Evolutionary conservation across 1,140 invertebrate species (phyloP).

Genomic region (Bathynomus jamesi): DNA sequence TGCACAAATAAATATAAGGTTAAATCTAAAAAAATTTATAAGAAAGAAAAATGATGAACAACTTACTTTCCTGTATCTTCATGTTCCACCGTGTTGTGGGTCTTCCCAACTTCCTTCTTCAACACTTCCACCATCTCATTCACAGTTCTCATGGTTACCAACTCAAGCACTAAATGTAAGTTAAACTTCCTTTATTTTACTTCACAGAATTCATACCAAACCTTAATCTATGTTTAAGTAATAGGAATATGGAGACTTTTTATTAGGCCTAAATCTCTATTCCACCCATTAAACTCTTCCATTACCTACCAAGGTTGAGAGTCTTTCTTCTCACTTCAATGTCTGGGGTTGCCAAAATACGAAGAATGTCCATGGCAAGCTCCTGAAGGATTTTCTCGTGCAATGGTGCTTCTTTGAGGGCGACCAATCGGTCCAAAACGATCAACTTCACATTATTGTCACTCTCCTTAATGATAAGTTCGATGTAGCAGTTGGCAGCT

Average conservation of each 20-base stretch:
- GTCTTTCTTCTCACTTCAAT: conserved; percentile 71
- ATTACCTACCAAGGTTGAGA: conserved; percentile 47
- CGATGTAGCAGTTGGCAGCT: conserved; percentile 95
- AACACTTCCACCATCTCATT: conserved; percentile 92
- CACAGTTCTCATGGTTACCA: conserved; percentile 87
- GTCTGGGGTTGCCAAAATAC: conserved; percentile 87
- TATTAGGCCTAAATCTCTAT: too few species aligned
- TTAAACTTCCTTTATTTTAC: background rate
- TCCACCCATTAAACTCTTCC: too few species aligned
- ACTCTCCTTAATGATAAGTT: conserved; percentile 96
- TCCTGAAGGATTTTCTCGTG: conserved; percentile 93
- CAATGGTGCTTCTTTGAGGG: conserved; percentile 73
- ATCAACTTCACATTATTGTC: conserved; percentile 99
- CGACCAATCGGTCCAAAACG: conserved; percentile 87
- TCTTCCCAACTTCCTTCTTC: conserved; percentile 91
- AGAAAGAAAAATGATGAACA: too few species aligned
- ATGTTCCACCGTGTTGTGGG: conserved; percentile 76
- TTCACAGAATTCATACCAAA: too few species aligned
- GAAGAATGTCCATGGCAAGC: conserved; percentile 95
- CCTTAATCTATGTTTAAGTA: too few species aligned
- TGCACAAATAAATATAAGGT: too few species aligned
- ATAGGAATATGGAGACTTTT: too few species aligned
- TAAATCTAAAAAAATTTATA: background rate
- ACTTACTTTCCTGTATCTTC: conserved; percentile 84
- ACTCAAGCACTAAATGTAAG: conserved; percentile 65